Evolutionary conservation across 1,140 invertebrate species (phyloP), one percentile per base, ranked within the genome.

Genomic region (Zaprionus africanus): DNA sequence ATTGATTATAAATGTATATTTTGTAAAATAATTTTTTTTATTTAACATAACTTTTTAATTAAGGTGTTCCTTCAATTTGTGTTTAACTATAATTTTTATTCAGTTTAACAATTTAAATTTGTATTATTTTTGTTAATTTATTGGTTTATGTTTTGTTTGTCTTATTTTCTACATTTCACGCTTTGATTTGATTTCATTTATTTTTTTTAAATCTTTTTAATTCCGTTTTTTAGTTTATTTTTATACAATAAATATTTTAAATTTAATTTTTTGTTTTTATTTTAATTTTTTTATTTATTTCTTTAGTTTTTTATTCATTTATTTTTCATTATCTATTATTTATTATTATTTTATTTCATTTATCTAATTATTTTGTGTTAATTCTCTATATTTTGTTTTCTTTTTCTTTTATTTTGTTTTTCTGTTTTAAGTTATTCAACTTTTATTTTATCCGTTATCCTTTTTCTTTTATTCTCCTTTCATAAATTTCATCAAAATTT

Each of bases 351-450:
- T 76, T n/a, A 26, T 49, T 5, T 22, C 5, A 26, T 61, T 61
- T 61, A 26, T 61, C 46, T 61, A 22, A 17, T 75, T 41, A n/a
- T 41, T 41, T 1, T 28, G 56, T 60, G 28, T 26, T 73, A 19
- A 7, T 63, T 43, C 22, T 13, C 31, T 6, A 38, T 28, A 12
- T 38, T 53, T 64, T 63, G 13, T 13, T 22, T 59, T 22, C 53
- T 61, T 38, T 51, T 13, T 13, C 9, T 38, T 31, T 15, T 2
- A 17, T 17, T 13, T 49, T 22, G 54, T 36, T 36, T 19, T 57
- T 56, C 12, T 43, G 15, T 17, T 46, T 41, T 26, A 7, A 51
- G 19, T 24, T 7, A 17, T 31, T 61, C 13, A 4, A 19, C 15
- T 53, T 49, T 67, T 22, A 6, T 11, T 38, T 31, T 15, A 1